Evolutionary conservation across 2,888 invertebrate genomes (phyloP), one percentile per base, ranked within the genome.

Genomic region (Falcaria lacertinaria): DNA sequence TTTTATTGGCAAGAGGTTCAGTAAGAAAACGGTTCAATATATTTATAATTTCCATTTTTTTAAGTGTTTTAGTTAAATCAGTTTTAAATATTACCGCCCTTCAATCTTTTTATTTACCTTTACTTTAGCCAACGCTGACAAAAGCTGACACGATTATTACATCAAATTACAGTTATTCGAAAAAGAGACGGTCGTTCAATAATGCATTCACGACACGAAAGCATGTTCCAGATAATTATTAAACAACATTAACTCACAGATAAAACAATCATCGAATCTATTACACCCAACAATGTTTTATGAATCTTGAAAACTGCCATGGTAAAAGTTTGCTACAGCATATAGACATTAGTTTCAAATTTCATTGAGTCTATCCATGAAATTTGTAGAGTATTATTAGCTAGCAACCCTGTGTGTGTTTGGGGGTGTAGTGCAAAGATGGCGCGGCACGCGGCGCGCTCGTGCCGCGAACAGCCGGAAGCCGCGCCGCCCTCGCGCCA

Each of bases 391-490:
- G 64, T 66, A 59, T 73, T 80, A 77, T 76, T 73, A 50, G 43
- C 57, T 71, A 68, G 74, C 69, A 79, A 78, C 71, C 74, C 63
- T 67, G 62, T 58, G 68, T 64, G 64, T 71, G 79, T 80, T 83
- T 73, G 74, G 74, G 87, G 83, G 86, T 79, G 75, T 68, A 74
- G 77, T 74, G 66, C 65, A 80, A 77, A 89, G 88, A 88, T 86
- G 87, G 86, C 80, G 77, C 73, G 78, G 75, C 87, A 84, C 86
- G 86, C 70, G 87, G 69, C 80, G 61, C 50, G 69, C 84, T 75
- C 86, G 88, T 88, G 89, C 64, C 85, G 80, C 83, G 78, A 54
- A 52, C 69, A 69, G 44, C 80, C 81, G 89, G 87, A 86, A 80
- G 80, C 74, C 64, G 78, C 74, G 77, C 74, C 72, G 70, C 84